Evolutionary conservation across 2,888 invertebrate genomes (phyloP), one percentile per base, ranked within the genome.

Genomic region (Dasypogon diadema): DNA sequence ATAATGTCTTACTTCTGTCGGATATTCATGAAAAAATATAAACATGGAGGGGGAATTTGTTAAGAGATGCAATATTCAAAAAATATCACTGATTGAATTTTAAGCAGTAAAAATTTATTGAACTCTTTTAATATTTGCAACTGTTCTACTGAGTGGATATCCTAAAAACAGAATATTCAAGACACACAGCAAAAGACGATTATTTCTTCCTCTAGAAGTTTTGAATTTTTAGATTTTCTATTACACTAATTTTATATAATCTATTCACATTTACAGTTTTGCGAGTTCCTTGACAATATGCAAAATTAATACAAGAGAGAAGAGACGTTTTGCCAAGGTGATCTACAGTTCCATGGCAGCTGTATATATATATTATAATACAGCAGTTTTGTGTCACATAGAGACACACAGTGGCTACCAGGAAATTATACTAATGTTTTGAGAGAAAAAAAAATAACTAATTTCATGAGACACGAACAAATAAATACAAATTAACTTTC

Each of bases 211-310:
- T 26, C n/a, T 24, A 6, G 14, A 34, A 30, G 34, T 42, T 42
- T 42, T 42, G 42, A 8, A 46, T 46, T 65, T 12, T 37, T 65
- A 46, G 65, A 46, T 24, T 46, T 37, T 18, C 46, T 65, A 65
- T 65, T 65, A 65, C 26, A 65, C 65, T 65, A 65, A 65, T 24
- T 65, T 65, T 24, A 37, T 37, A 46, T 46, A 65, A 65, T 65
- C 65, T 65, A 65, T 65, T 65, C 65, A 65, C 65, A 65, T 65
- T 65, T 65, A 65, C 65, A 65, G 16, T 65, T 65, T 65, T 65
- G 65, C 65, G 65, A 65, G 65, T 46, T 65, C 65, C 65, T 42
- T 65, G 65, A 65, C 65, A 24, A 65, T 65, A 65, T 65, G 65
- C 65, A 46, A 42, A n/a, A 42, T 42, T 42, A 30, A 42, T 42